Conservation (phyloP, 1,140 invertebrate genomes). For the Calephelis virginiensis region DNA sequence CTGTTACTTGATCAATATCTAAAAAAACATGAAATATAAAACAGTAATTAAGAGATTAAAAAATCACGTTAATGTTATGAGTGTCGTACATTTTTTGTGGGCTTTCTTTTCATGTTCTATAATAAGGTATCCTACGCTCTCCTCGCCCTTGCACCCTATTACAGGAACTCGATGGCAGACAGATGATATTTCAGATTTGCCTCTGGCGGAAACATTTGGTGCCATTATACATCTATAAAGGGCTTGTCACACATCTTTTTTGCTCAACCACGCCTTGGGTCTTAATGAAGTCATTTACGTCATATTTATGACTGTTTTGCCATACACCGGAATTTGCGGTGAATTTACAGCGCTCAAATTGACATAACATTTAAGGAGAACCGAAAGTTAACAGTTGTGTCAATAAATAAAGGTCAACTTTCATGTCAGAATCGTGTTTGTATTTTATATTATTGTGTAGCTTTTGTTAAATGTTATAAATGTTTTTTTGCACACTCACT, state of each 20-base stretch:
- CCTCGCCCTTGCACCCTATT: constrained; percentile 29
- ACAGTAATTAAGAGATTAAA: no score
- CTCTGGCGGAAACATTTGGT: constrained; percentile 60
- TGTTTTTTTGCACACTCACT: no score
- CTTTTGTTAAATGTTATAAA: no score
- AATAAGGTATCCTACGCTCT: constrained; percentile 23
- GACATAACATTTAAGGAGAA: constrained; percentile 45
- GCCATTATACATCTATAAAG: constrained; percentile 74
- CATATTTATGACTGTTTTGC: constrained; percentile 75
- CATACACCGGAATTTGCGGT: constrained; percentile 65
- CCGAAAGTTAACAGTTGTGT: constrained; percentile 53
- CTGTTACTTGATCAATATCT: no score
- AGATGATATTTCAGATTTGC: constrained; percentile 61
- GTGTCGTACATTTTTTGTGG: no score
- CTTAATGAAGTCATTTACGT: constrained; percentile 76
- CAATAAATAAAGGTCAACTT: constrained; percentile 28
- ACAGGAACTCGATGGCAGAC: constrained; percentile 34
- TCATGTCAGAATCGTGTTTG: constrained; percentile 20
- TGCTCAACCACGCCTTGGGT: constrained; percentile 52
- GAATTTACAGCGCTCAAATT: constrained; percentile 73
- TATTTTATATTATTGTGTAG: neutral
- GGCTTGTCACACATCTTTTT: constrained; percentile 61
- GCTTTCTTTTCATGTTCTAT: neutral
- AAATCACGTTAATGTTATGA: no score
- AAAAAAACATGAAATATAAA: no score